These are phyloP conservation scores for Holothuria scabra DNA, from an alignment of 53 echinoderm and acorn worm species.

Conservation along the genomic window DNA sequence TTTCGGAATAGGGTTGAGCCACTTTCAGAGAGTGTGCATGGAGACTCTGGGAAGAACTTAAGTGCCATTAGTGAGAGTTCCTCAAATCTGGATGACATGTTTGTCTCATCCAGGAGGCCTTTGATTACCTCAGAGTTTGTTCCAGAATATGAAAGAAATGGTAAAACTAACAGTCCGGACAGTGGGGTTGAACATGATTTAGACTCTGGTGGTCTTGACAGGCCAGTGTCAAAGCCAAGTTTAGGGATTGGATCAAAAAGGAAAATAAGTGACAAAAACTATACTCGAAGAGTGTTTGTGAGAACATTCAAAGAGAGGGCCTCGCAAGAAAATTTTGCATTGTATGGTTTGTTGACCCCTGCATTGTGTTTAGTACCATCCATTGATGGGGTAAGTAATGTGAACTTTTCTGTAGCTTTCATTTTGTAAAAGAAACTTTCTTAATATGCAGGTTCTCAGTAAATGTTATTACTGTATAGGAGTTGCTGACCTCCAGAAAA, in stretches of 20 bases:
- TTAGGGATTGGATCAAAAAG: constrained; percentile 26
- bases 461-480: too few relatives aligned
- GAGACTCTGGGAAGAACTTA: background rate
- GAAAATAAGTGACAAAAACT: constrained; percentile 23
- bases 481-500: background rate
- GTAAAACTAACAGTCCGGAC: constrained; percentile 60
- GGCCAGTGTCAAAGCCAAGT: constrained; percentile 13
- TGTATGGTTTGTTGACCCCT: constrained; percentile 93
- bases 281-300: constrained; percentile 54
- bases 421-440: background rate
- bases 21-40: background rate
- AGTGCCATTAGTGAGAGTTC: background rate
- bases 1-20: constrained; percentile 64
- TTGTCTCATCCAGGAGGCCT: constrained; percentile 38
- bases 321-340: constrained; percentile 91
- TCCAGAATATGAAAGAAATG: constrained; percentile 34
- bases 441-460: background rate
- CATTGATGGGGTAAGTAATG: constrained; percentile 93
- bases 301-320: constrained; percentile 83
- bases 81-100: constrained; percentile 31
- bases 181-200: constrained; percentile 60
- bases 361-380: constrained; percentile 88
- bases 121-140: constrained; percentile 21
- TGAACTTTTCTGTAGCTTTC: background rate
- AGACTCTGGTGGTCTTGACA: constrained; percentile 13